These are phyloP conservation scores for Akabosia matsudoensis DNA, from an alignment of 1,140 invertebrate species.

Conservation along the genomic window DNA sequence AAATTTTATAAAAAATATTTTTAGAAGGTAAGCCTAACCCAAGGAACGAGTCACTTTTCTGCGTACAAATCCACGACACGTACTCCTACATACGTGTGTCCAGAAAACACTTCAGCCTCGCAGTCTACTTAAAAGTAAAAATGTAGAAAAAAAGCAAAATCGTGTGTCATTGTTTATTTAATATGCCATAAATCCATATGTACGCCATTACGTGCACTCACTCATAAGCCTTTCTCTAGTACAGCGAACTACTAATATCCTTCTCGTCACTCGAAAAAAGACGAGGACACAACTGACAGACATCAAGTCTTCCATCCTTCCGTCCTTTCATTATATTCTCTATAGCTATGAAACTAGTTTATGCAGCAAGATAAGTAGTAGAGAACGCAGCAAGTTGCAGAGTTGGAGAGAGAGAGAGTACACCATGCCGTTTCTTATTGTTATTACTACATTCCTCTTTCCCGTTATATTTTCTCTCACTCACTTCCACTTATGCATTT, in stretches of 20 bases:
- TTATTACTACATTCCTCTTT: not conserved
- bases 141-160: not conserved
- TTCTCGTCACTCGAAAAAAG: not conserved
- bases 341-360: too few relatives aligned
- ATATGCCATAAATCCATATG: not conserved
- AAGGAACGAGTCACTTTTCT: too few relatives aligned
- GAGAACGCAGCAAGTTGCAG: not conserved
- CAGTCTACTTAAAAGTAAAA: not conserved
- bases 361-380: too few relatives aligned
- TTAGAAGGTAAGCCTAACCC: too few relatives aligned
- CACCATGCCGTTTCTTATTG: not conserved
- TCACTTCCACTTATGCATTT: not conserved
- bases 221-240: too few relatives aligned
- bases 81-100: too few relatives aligned
- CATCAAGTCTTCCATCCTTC: slow-evolving; percentile 13
- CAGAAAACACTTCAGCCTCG: too few relatives aligned
- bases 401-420: not conserved
- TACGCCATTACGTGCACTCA: not conserved
- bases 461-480: not conserved
- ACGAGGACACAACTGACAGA: slow-evolving; percentile 8
- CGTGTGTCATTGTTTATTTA: not conserved
- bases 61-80: too few relatives aligned
- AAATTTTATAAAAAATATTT: too few relatives aligned
- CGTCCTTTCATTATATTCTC: not conserved
- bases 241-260: not conserved